Conservation (phyloP, 2,113 vertebrate genomes). For the Rhadina sibilatrix region DNA sequence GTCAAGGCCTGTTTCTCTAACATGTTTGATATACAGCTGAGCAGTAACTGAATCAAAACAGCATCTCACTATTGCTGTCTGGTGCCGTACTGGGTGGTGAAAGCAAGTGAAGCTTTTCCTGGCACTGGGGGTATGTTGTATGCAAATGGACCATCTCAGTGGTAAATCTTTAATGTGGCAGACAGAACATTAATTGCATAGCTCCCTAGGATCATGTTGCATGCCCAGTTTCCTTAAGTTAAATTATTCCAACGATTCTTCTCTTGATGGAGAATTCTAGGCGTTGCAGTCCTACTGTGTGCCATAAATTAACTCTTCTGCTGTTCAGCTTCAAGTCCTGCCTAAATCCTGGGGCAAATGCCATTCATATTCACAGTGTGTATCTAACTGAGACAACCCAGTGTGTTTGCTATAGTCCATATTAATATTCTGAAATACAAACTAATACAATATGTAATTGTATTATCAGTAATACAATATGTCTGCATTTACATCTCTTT, state of each 20-base stretch:
- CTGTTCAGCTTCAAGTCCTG: neutral
- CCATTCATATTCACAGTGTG: neutral
- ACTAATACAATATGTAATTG: too few relatives aligned
- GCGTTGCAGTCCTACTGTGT: neutral
- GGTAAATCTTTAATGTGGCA: conserved; percentile 59
- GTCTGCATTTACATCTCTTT: neutral
- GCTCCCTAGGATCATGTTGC: conserved; percentile 16
- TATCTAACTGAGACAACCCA: neutral
- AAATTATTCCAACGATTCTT: conserved; percentile 16
- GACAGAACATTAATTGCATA: conserved; percentile 55
- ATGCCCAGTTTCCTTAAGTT: conserved; percentile 40
- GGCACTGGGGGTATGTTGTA: conserved; percentile 41
- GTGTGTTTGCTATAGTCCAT: neutral
- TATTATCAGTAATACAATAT: neutral
- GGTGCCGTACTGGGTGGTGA: conserved; percentile 34
- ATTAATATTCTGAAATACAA: neutral
- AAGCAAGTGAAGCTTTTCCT: conserved; percentile 50
- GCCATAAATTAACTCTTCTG: conserved; percentile 19
- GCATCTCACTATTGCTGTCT: conserved; percentile 51
- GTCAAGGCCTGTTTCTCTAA: conserved; percentile 71
- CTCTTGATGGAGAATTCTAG: conserved; percentile 29
- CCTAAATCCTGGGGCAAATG: conserved; percentile 11
- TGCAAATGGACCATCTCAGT: conserved; percentile 49
- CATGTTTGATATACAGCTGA: conserved; percentile 71
- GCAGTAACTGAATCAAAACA: conserved; percentile 69